Conservation (phyloP, 1,140 invertebrate genomes). For the Epicauta chinensis region DNA sequence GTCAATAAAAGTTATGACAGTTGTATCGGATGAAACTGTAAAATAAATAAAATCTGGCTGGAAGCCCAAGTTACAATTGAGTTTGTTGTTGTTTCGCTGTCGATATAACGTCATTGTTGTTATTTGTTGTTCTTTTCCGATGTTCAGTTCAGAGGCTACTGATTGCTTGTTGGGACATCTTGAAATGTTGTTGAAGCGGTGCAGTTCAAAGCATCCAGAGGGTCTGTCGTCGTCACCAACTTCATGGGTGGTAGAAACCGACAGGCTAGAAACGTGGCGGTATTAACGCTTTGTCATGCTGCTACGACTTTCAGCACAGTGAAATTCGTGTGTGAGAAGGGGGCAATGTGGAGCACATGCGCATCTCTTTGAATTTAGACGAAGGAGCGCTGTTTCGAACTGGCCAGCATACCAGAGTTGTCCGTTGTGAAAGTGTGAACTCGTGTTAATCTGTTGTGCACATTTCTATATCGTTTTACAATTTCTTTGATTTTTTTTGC, state of each 20-base stretch:
- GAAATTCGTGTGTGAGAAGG: background rate
- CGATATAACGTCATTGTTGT: slow-evolving; percentile 19
- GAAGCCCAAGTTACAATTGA: background rate
- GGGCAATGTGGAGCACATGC: slow-evolving; percentile 11
- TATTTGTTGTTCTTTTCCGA: slow-evolving; percentile 32
- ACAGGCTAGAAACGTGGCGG: slow-evolving; percentile 39
- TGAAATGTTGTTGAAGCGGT: slow-evolving; percentile 28
- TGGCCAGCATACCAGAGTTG: slow-evolving; percentile 11
- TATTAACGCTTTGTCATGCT: slow-evolving; percentile 42
- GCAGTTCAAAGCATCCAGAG: slow-evolving; percentile 38
- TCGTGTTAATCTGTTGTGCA: slow-evolving; percentile 5
- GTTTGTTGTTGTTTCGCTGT: too few relatives aligned
- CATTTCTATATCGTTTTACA: background rate
- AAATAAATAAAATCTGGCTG: slow-evolving; percentile 32
- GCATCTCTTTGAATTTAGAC: slow-evolving; percentile 9
- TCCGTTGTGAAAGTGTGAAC: slow-evolving; percentile 31
- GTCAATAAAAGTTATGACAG: slow-evolving; percentile 39
- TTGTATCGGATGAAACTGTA: slow-evolving; percentile 27
- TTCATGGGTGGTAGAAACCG: slow-evolving; percentile 46
- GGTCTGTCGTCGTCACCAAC: slow-evolving; percentile 46
- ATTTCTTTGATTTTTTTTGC: slow-evolving; percentile 12
- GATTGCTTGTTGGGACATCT: slow-evolving; percentile 24
- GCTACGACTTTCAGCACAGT: slow-evolving; percentile 18
- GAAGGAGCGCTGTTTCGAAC: slow-evolving; percentile 10
- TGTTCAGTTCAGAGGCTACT: slow-evolving; percentile 31